These are phyloP conservation scores for Polypedilum pembai DNA, from an alignment of 1,140 invertebrate species.

Conservation along the genomic window DNA sequence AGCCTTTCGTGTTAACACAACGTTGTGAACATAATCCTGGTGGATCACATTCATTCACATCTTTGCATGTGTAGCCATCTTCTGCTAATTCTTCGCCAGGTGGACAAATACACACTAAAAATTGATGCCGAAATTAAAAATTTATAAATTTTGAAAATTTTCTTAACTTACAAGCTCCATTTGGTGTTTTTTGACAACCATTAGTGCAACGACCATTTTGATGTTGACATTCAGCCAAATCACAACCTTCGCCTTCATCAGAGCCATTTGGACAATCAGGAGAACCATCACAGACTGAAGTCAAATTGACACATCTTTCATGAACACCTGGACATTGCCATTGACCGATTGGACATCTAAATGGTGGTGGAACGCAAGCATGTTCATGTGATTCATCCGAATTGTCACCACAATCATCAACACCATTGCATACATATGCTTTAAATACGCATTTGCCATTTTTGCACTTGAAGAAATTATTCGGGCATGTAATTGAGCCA, in stretches of 20 bases:
- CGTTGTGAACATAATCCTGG: constrained; percentile 83
- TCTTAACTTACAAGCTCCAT: constrained; percentile 53
- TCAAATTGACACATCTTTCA: constrained; percentile 68
- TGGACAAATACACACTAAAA: constrained; percentile 74
- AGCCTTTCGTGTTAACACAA: constrained; percentile 81
- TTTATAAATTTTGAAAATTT: background rate
- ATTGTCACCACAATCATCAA: constrained; percentile 90
- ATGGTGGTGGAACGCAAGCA: constrained; percentile 66
- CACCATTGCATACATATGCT: constrained; percentile 91
- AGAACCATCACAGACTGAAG: constrained; percentile 75
- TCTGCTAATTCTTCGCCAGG: constrained; percentile 62
- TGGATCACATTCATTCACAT: constrained; percentile 82
- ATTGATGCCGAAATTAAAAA: background rate
- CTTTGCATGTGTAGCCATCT: constrained; percentile 65
- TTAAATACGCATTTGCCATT: constrained; percentile 88
- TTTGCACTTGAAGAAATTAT: constrained; percentile 75
- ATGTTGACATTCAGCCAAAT: constrained; percentile 64
- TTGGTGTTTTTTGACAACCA: constrained; percentile 82
- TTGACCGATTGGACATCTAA: constrained; percentile 64
- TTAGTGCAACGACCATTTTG: constrained; percentile 70
- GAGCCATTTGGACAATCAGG: constrained; percentile 82
- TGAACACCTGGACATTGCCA: constrained; percentile 79
- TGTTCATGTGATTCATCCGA: constrained; percentile 80
- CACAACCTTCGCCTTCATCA: constrained; percentile 83
- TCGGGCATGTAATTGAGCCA: constrained; percentile 64